Evolutionary conservation across 2,113 vertebrate species (phyloP), one percentile per base, ranked within the genome.

Genomic region (Entomyzon cyanotis): DNA sequence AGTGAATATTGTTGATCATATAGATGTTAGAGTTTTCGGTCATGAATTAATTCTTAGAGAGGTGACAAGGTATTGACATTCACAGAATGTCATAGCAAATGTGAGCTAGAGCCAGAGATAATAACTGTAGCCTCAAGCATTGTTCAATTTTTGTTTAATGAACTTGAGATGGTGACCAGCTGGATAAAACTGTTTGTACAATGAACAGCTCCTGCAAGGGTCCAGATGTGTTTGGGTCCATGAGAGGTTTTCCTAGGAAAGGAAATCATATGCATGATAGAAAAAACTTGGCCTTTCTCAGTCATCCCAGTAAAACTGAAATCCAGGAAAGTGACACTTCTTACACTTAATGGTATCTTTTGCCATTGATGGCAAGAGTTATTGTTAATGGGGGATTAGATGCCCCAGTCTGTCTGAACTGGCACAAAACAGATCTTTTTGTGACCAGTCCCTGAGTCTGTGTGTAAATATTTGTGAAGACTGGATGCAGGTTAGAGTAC

Each of bases 151-250:
- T 64, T 44, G 8, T 65, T 85, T 24, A 15, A 63, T 75, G 24
- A 64, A 35, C 41, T 91, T 1, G 4, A 73, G 9, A n/a, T 75
- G 46, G 77, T 89, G 67, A 84, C 64, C 47, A 50, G 14, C 78
- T 85, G 63, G 28, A 55, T 87, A 68, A 80, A 93, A 89, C 35
- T 90, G 59, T 86, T 95, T 93, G 86, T 77, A 81, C 84, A 93
- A 42, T 75, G 83, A 91, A 77, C 23, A 68, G 30, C 41, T 95
- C 64, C 82, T 90, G 39, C 31, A 37, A 79, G 16, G 24, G 37
- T 78, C 47, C 52, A 77, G 44, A 17, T 84, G 12, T 68, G 13
- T 31, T 65, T 81, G 50, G 10, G 41, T 77, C 24, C 27, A 6
- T 52, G 37, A 78, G 69, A 44, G 58, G 7, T 49, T 90, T 88